A percentile compares a stretch with the other conserved stretches of the same genome.
Evolutionary conservation across 2,888 invertebrate species (phyloP).

Genomic region (Embidobia sp.): DNA sequence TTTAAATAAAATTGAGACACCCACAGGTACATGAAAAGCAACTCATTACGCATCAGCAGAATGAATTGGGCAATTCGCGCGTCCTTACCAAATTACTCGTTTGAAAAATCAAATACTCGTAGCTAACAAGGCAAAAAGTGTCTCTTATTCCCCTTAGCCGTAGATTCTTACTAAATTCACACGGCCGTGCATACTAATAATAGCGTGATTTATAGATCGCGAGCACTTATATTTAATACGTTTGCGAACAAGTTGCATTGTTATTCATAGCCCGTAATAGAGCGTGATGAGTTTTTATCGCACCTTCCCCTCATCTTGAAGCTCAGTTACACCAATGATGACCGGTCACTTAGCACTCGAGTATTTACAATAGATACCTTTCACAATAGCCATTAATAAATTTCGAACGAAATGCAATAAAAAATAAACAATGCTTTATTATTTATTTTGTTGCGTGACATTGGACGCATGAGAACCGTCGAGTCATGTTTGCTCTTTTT

Average conservation of each 20-base stretch:
- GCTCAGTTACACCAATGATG: constrained; percentile 15
- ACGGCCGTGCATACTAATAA: constrained; percentile 25
- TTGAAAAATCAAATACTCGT: no score
- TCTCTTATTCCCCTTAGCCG: neutral
- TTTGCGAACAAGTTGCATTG: constrained; percentile 22
- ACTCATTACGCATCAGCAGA: no score
- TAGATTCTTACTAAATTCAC: constrained; percentile 10
- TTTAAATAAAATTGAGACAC: no score
- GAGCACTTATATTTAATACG: constrained; percentile 39
- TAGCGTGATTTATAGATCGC: constrained; percentile 40
- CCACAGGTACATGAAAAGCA: no score
- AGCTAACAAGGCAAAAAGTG: neutral
- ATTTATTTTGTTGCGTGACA: constrained; percentile 17
- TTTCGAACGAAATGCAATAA: constrained; percentile 19
- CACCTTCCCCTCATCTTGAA: constrained; percentile 5
- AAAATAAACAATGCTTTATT: constrained; percentile 27
- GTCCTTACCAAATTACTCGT: no score
- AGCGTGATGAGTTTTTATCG: constrained; percentile 38
- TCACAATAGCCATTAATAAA: constrained; percentile 17
- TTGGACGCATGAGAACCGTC: no score
- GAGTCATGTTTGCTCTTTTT: no score
- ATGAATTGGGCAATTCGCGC: no score
- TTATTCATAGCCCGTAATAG: constrained; percentile 44
- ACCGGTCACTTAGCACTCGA: constrained; percentile 26
- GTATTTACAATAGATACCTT: constrained; percentile 22